Evolutionary conservation across 2,797 vertebrate species (phyloP).

Genomic region (Holocentrus rufus): DNA sequence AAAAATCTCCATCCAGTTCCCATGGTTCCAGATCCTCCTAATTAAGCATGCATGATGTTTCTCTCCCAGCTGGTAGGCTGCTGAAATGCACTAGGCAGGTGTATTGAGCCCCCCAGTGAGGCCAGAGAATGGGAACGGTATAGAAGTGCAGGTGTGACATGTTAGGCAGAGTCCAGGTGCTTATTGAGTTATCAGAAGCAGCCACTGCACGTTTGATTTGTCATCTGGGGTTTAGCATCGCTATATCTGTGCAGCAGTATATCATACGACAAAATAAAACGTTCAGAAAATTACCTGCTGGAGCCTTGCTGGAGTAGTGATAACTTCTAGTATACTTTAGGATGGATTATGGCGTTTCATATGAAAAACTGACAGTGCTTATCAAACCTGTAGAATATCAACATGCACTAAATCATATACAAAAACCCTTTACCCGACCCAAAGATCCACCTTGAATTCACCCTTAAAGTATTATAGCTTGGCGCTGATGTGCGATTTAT

Average conservation of each 20-base stretch:
- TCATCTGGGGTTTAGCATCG: conserved; percentile 81
- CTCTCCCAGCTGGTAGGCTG: conserved; percentile 78
- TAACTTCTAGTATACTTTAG: conserved; percentile 48
- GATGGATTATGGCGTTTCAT: conserved; percentile 45
- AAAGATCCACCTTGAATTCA: conserved; percentile 72
- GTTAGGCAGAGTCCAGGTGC: conserved; percentile 84
- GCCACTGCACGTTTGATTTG: conserved; percentile 78
- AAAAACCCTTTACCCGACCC: conserved; percentile 50
- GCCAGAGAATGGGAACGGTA: conserved; percentile 72
- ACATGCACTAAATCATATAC: conserved; percentile 59
- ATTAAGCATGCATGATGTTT: conserved; percentile 82
- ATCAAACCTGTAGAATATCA: conserved; percentile 59
- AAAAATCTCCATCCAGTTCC: conserved; percentile 61
- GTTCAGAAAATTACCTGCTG: conserved; percentile 65
- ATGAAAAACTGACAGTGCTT: conserved; percentile 62
- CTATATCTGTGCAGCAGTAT: conserved; percentile 72
- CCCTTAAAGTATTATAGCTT: conserved; percentile 66
- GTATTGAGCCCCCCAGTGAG: conserved; percentile 81
- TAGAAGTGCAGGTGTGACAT: conserved; percentile 84
- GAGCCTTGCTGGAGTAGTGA: conserved; percentile 43
- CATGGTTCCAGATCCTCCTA: conserved; percentile 75
- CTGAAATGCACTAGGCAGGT: conserved; percentile 82
- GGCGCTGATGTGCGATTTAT: conserved; percentile 65
- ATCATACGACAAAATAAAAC: conserved; percentile 76
- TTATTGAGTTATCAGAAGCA: conserved; percentile 88